These are phyloP conservation scores for Danaus melanippus DNA, from an alignment of 1,140 invertebrate species.

Conservation along the genomic window DNA sequence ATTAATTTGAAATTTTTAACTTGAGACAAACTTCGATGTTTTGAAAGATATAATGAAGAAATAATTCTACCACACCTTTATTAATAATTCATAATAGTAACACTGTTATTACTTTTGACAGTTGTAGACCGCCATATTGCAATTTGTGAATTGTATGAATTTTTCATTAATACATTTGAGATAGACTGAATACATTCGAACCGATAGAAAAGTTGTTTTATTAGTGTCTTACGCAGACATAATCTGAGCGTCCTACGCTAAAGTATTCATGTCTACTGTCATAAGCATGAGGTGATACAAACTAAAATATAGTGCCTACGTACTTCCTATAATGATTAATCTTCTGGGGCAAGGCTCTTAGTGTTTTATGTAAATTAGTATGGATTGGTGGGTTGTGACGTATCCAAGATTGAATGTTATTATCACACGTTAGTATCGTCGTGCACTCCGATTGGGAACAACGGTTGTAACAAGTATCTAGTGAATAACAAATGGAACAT, in stretches of 20 bases:
- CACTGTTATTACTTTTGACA: slow-evolving; percentile 30
- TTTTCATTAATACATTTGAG: slow-evolving; percentile 22
- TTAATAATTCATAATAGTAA: slow-evolving; percentile 19
- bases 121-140: slow-evolving; percentile 56
- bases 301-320: slow-evolving; percentile 58
- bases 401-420: slow-evolving; percentile 49
- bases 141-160: slow-evolving; percentile 45
- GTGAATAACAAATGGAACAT: slow-evolving; percentile 38
- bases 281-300: slow-evolving; percentile 39
- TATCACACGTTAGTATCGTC: slow-evolving; percentile 43
- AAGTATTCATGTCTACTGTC: slow-evolving; percentile 6
- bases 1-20: too few relatives aligned
- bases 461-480: slow-evolving; percentile 11
- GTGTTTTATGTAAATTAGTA: slow-evolving; percentile 64
- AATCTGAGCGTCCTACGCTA: background rate
- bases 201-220: slow-evolving; percentile 2
- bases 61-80: slow-evolving; percentile 4
- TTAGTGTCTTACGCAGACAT: slow-evolving; percentile 6
- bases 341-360: slow-evolving; percentile 62
- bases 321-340: slow-evolving; percentile 67
- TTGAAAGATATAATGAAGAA: slow-evolving; percentile 6
- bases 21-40: background rate
- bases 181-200: slow-evolving; percentile 3
- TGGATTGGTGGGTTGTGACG: slow-evolving; percentile 49
- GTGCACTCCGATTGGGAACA: slow-evolving; percentile 30